Evolutionary conservation across 2,113 vertebrate genomes (phyloP), one percentile per base, ranked within the genome.

Genomic region (Nothocercus julius): DNA sequence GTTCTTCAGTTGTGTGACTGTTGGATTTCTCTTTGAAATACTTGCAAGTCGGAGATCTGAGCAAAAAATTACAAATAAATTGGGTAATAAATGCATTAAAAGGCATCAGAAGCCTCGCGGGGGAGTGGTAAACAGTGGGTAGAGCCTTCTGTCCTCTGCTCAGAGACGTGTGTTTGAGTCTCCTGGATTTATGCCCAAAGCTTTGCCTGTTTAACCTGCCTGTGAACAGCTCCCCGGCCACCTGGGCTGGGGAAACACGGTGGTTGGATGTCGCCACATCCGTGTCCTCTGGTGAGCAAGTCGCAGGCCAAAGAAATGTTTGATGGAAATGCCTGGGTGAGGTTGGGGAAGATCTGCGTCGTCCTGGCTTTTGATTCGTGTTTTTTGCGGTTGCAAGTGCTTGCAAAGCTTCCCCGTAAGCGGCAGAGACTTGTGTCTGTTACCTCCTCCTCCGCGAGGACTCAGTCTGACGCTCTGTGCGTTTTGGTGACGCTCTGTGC

Each of bases 21-120:
- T 94, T 63, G 67, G 76, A 54, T 93, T 78, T 81, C 64, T 92
- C 27, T 67, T 45, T 81, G 85, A 86, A 92, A 69, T 85, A 18
- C 62, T 45, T 79, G 49, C 32, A n/a, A 77, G 59, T 32, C 63
- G 70, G 47, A 75, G 36, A 40, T 42, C 70, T 89, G 51, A 24
- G 61, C 54, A 68, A 59, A 13, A 58, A 58, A 32, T 58, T 54
- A 54, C 28, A 36, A 63, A 36, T 25, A 36, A 36, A 38, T 17
- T 63, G 34, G 34, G 24, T 63, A 34, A 32, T 58, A 63, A 25
- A 25, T 38, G 61, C 61, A 5, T 36, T 63, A 63, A 63, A 63
- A 63, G 34, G 9, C 34, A 36, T 63, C 34, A 14, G 61, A 63
- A 36, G 61, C 34, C 61, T 63, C 34, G 14, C 24, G 14, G 14